Percentiles rank a stretch among this genome's conserved stretches.
phyloP scores from a whole-genome alignment of 1,140 invertebrate genomes.

The Drosophila kanapiae region DNA sequence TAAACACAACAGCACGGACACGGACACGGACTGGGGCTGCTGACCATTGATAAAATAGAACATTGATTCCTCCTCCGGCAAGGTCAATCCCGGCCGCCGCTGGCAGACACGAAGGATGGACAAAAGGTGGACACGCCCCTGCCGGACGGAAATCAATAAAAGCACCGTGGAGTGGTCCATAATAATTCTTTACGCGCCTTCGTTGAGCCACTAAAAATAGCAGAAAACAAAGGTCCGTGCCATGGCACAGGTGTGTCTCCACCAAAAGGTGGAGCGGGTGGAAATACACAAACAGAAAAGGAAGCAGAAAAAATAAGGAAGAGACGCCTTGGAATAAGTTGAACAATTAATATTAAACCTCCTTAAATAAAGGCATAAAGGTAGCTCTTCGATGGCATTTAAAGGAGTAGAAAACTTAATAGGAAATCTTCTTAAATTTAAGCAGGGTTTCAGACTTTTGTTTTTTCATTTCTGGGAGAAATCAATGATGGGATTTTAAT shows the following conservation, averaged over 20 bases:
- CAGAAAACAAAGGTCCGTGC: conserved; percentile 2
- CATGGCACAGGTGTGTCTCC: conserved; percentile 56
- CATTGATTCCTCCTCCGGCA: conserved; percentile 73
- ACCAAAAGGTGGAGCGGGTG: neutral
- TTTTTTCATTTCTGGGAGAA: neutral
- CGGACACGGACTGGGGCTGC: conserved; percentile 20
- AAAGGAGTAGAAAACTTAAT: neutral
- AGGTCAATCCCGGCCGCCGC: conserved; percentile 10
- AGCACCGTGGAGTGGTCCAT: conserved; percentile 43
- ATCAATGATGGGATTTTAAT: no score
- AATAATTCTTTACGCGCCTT: conserved; percentile 71
- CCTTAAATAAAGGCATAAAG: neutral
- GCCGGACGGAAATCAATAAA: conserved; percentile 68
- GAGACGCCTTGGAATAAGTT: no score
- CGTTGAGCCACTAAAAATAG: conserved; percentile 64
- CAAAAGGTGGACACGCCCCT: conserved; percentile 30
- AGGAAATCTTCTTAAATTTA: neutral
- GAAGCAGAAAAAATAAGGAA: neutral
- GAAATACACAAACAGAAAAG: neutral
- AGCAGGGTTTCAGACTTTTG: neutral
- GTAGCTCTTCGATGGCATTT: no score
- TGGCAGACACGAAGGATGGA: conserved; percentile 23
- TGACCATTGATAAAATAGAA: conserved; percentile 66
- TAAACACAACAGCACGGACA: conserved; percentile 63
- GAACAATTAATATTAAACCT: neutral